Conservation (phyloP, 2,888 invertebrate species). For the Cheilosia soror region DNA sequence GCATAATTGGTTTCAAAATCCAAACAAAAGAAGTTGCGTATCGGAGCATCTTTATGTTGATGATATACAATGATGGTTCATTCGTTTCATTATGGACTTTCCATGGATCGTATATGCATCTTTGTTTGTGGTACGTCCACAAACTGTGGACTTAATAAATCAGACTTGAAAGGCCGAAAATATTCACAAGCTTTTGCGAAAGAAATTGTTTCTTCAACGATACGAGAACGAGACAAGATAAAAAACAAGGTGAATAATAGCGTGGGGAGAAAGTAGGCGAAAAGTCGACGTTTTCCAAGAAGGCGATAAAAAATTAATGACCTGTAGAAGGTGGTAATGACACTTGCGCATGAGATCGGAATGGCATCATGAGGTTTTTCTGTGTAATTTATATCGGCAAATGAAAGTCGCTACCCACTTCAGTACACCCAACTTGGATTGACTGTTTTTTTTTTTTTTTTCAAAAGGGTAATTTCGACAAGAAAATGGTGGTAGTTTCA, state of each 20-base stretch:
- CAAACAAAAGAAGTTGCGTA: conserved; percentile 39
- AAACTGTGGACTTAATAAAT: conserved; percentile 35
- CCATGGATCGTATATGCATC: conserved; percentile 12
- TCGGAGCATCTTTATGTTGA: conserved; percentile 18
- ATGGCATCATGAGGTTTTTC: neutral
- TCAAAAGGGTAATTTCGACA: too few relatives aligned
- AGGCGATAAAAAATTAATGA: conserved; percentile 56
- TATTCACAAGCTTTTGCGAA: conserved; percentile 21
- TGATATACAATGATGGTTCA: conserved; percentile 23
- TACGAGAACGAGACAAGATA: neutral
- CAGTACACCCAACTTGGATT: too few relatives aligned
- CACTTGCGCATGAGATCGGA: conserved; percentile 19
- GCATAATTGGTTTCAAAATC: neutral
- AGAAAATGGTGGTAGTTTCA: too few relatives aligned
- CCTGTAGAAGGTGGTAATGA: conserved; percentile 51
- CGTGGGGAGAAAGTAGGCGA: conserved; percentile 58
- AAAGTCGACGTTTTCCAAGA: conserved; percentile 29
- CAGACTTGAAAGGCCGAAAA: neutral
- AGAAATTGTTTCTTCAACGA: conserved; percentile 2
- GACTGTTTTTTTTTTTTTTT: too few relatives aligned
- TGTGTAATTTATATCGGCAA: too few relatives aligned
- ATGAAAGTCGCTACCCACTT: too few relatives aligned
- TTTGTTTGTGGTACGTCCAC: conserved; percentile 17
- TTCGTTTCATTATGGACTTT: conserved; percentile 28
- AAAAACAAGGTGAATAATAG: conserved; percentile 20